These are phyloP conservation scores for Hanleya hanleyi DNA, from an alignment of 2,888 invertebrate genomes.

Conservation along the genomic window DNA sequence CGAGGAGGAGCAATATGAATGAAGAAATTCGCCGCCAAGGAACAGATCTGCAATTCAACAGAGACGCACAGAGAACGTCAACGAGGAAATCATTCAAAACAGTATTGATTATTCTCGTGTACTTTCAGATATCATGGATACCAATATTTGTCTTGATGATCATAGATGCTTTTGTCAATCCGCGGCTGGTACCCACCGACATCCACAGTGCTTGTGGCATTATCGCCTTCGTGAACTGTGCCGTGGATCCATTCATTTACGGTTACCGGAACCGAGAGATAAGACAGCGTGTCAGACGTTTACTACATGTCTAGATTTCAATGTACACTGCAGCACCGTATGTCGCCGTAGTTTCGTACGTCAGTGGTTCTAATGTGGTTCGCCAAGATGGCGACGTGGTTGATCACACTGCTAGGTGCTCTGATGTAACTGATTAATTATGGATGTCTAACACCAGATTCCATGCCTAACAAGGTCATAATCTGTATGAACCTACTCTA, in stretches of 20 bases:
- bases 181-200: neutral
- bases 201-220: neutral
- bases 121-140: slow-evolving; percentile 10
- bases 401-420: too few species aligned
- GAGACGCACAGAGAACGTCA: neutral
- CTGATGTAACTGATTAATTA: too few species aligned
- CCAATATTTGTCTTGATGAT: slow-evolving; percentile 5
- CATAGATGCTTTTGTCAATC: neutral
- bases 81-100: slow-evolving; percentile 1
- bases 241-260: slow-evolving; percentile 4
- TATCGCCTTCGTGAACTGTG: slow-evolving; percentile 4
- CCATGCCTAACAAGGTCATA: too few species aligned
- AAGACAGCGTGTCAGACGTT: neutral
- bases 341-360: too few species aligned
- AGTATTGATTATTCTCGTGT: neutral
- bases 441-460: too few species aligned
- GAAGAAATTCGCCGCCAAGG: too few species aligned
- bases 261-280: slow-evolving; percentile 10
- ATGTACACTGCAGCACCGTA: too few species aligned
- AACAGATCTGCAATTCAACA: neutral
- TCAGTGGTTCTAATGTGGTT: too few species aligned
- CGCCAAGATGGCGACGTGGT: too few species aligned
- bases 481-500: too few species aligned
- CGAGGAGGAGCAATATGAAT: neutral
- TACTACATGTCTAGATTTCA: too few species aligned